Conservation (phyloP, 2,113 vertebrate species). For the Puma concolor region DNA sequence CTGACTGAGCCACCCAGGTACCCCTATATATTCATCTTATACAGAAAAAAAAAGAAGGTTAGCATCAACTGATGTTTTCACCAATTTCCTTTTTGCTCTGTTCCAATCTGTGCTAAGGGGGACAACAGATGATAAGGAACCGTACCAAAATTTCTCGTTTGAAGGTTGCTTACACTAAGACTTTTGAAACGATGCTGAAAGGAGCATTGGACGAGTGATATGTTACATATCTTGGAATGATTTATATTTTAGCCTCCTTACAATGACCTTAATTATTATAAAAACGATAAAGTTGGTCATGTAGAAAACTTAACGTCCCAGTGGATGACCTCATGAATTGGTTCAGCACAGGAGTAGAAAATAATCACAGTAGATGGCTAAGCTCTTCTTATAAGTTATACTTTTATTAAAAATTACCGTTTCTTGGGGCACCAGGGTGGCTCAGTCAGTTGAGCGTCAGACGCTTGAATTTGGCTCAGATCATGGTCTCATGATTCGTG, state of each 20-base stretch:
- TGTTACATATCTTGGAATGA: not conserved
- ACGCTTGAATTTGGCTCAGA: not conserved
- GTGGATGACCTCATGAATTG: not conserved
- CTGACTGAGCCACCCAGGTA: too few species aligned
- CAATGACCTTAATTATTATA: not conserved
- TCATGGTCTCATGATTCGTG: too few species aligned
- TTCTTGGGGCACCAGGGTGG: not conserved
- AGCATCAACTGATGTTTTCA: conserved; percentile 27
- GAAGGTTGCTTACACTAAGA: not conserved
- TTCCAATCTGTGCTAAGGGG: not conserved
- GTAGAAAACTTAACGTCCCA: not conserved
- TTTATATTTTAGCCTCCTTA: not conserved
- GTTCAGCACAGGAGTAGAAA: conserved; percentile 3
- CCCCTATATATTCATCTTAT: not conserved
- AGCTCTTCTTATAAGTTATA: not conserved
- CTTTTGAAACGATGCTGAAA: not conserved
- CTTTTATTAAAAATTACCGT: conserved; percentile 15
- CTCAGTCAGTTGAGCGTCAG: not conserved
- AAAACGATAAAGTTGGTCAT: not conserved
- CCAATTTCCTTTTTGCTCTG: not conserved
- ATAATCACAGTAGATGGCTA: not conserved
- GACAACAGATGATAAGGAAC: not conserved
- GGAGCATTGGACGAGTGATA: not conserved
- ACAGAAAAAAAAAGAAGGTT: not conserved
- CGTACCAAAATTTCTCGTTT: not conserved